phyloP scores from a whole-genome alignment of 2,888 invertebrate species.

The Sphaeridia pumilis region DNA sequence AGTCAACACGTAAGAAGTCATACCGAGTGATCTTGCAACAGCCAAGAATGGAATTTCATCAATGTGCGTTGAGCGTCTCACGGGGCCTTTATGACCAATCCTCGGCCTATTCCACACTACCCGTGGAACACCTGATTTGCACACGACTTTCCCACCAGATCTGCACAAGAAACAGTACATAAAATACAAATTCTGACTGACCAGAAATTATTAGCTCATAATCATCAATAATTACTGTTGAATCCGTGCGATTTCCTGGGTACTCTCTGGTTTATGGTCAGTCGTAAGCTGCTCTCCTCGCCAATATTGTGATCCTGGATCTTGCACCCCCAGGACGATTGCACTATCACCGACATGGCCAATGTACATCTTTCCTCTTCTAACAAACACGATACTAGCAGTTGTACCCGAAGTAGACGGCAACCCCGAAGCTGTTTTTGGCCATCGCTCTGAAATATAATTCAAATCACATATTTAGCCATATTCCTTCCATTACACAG shows the following conservation, averaged over 20 bases:
- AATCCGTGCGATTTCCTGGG: constrained; percentile 38
- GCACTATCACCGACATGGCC: constrained; percentile 99
- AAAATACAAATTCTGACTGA: no score
- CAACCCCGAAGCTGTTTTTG: constrained; percentile 84
- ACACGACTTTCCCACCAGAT: constrained; percentile 44
- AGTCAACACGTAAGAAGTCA: no score
- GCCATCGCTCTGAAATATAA: constrained; percentile 92
- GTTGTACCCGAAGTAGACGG: constrained; percentile 97
- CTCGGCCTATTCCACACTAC: constrained; percentile 95
- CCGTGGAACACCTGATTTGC: constrained; percentile 73
- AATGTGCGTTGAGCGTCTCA: constrained; percentile 75
- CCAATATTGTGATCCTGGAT: constrained; percentile 47
- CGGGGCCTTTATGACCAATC: constrained; percentile 71
- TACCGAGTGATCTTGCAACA: constrained; percentile 83
- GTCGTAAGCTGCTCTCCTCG: constrained; percentile 67
- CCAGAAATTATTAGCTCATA: no score
- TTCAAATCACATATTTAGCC: no score
- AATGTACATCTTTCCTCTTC: constrained; percentile 84
- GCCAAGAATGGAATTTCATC: constrained; percentile 93
- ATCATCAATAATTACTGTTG: neutral
- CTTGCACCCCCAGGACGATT: constrained; percentile 75
- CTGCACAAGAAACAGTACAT: no score
- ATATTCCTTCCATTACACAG: no score
- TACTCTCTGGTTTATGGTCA: constrained; percentile 76
- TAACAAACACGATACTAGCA: constrained; percentile 88